These are phyloP conservation scores for Mustelus asterias DNA, from an alignment of 2,113 vertebrate species.

Conservation along the genomic window DNA sequence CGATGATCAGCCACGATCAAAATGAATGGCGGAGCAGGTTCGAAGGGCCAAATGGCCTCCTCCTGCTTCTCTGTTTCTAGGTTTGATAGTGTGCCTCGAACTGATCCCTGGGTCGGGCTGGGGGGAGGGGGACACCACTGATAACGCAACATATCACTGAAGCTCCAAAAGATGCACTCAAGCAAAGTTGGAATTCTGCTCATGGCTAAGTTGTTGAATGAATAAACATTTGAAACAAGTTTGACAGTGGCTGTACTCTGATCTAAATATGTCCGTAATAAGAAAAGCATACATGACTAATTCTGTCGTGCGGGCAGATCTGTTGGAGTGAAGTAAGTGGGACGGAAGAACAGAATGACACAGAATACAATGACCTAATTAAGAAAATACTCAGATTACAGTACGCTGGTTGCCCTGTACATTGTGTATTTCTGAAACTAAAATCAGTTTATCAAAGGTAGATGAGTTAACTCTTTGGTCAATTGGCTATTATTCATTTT, in stretches of 20 bases:
- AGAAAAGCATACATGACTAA: background rate
- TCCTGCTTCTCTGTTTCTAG: too few species aligned
- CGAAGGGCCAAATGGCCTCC: too few species aligned
- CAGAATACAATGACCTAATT: background rate
- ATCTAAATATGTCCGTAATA: background rate
- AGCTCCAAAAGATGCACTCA: background rate
- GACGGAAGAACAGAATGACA: background rate
- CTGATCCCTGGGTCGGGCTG: too few species aligned
- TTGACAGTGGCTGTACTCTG: background rate
- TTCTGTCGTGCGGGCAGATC: background rate
- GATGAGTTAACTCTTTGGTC: background rate
- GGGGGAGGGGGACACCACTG: too few species aligned
- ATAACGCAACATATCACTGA: too few species aligned
- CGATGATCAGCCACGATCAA: too few species aligned
- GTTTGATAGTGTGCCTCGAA: too few species aligned
- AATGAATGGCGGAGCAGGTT: too few species aligned
- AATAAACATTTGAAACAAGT: background rate
- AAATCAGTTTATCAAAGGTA: background rate
- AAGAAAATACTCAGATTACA: background rate
- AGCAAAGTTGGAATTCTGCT: background rate
- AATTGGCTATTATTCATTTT: background rate
- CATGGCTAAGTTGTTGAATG: background rate
- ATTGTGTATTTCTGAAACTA: background rate
- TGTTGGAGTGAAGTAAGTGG: background rate
- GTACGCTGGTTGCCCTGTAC: background rate